Conservation (phyloP, 2,888 invertebrate species). For the Tenthredo notha region DNA sequence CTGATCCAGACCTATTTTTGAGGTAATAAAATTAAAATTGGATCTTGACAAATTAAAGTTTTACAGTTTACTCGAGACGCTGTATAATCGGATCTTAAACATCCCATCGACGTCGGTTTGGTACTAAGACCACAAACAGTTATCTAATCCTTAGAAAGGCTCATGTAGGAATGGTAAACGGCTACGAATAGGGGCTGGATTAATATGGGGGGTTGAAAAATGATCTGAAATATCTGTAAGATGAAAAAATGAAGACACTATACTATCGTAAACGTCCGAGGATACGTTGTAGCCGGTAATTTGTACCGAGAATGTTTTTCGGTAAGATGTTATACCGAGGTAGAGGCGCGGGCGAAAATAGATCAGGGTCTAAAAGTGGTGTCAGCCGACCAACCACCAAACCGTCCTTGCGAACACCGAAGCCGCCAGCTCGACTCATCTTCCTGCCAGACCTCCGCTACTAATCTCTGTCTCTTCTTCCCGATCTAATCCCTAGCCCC, state of each 20-base stretch:
- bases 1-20: slow-evolving; percentile 23
- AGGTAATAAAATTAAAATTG: slow-evolving; percentile 32
- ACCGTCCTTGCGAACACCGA: slow-evolving; percentile 66
- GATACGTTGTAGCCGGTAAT: slow-evolving; percentile 12
- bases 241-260: background rate
- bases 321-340: slow-evolving; percentile 67
- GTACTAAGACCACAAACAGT: background rate
- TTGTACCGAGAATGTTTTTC: slow-evolving; percentile 64
- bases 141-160: background rate
- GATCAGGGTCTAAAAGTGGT: slow-evolving; percentile 76
- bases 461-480: slow-evolving; percentile 37
- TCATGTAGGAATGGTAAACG: background rate
- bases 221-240: background rate
- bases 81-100: background rate
- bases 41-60: slow-evolving; percentile 12
- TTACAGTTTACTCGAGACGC: background rate
- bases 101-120: background rate
- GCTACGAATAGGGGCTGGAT: background rate
- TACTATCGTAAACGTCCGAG: slow-evolving; percentile 8
- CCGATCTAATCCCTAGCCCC: background rate
- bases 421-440: slow-evolving; percentile 48
- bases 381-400: slow-evolving; percentile 66
- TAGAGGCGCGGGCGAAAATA: slow-evolving; percentile 74
- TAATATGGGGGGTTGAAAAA: background rate
- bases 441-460: slow-evolving; percentile 45